These are phyloP conservation scores for Philypnodon macrostomus DNA, from an alignment of 2,797 vertebrate species.

Conservation along the genomic window DNA sequence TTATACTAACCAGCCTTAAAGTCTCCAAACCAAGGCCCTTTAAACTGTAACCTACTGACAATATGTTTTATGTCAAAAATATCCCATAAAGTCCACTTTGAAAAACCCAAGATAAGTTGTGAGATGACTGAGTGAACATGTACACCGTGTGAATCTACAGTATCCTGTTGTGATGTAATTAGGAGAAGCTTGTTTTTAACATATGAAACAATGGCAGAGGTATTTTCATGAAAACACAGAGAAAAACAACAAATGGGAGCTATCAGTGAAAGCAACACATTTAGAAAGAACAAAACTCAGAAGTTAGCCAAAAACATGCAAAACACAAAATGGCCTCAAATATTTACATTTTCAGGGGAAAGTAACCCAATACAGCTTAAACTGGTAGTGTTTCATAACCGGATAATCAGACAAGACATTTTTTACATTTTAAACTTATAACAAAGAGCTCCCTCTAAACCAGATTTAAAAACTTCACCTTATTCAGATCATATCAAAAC, in stretches of 20 bases:
- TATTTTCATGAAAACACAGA: constrained; percentile 69
- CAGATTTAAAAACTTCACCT: constrained; percentile 14
- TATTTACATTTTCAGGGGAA: constrained; percentile 40
- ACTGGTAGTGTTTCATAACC: constrained; percentile 39
- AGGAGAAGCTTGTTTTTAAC: constrained; percentile 47
- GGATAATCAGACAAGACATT: constrained; percentile 20
- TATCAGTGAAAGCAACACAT: constrained; percentile 63
- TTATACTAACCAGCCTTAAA: too few species aligned
- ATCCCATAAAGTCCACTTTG: too few species aligned
- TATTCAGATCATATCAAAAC: constrained; percentile 32
- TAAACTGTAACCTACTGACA: too few species aligned
- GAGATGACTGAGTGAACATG: too few species aligned
- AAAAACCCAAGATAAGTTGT: too few species aligned
- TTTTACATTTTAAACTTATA: neutral
- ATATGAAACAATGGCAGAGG: constrained; percentile 67
- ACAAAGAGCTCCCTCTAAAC: constrained; percentile 18
- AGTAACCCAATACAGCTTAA: constrained; percentile 28
- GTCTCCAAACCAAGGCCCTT: too few species aligned
- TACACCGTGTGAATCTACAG: constrained; percentile 21
- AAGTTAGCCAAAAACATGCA: constrained; percentile 73
- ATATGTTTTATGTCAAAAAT: too few species aligned
- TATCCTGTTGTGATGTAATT: constrained; percentile 28
- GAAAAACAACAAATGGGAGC: constrained; percentile 50
- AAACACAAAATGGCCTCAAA: constrained; percentile 59
- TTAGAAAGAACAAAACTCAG: constrained; percentile 50